Base-by-base conservation (phyloP, 2,888 invertebrate genomes). In the Cephus spinipes region DNA sequence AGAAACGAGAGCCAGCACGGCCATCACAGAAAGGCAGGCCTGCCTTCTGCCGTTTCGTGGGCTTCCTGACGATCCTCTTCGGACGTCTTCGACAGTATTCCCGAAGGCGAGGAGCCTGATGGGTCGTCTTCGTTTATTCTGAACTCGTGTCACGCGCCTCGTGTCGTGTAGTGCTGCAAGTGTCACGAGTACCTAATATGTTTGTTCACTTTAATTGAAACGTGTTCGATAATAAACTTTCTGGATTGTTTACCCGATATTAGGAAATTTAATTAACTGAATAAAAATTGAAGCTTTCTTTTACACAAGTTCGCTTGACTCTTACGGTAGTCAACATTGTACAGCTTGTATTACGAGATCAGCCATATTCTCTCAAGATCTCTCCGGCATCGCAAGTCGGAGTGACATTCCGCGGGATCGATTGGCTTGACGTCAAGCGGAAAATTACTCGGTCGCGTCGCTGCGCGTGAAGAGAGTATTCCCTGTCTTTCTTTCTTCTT, bases 81-180 rank as follows among this genome's bases (percentile, higher is more conserved):
- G 55, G 55, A 55, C 55, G 55, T 55, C 68, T 73, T 76, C 73
- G 83, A 80, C 86, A 86, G 87, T 87, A 83, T 85, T 85, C 85
- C 83, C 82, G 84, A 85, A 87, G 87, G 85, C 88, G 86, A 84
- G 87, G 85, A 86, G 85, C 83, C 81, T 82, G 88, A 87, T 86
- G 87, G 88, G 81, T 85, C 88, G 83, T 75, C 77, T 68, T 71
- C 71, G 71, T 33, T 32, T 32, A 6, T 31, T 33, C 32, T 31
- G 71, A 33, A 31, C 71, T 31, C 71, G 32, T 71, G 71, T 71
- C 71, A 31, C 71, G 71, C 71, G 71, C 71, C 32, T 55, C 55
- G 55, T 55, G 55, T 55, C 55, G 55, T 55, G 23, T 9, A 55
- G 55, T 55, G 23, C 55, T 55, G 55, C 23, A 55, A 23, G 23